Evolutionary conservation across 92 coral and sea anemone species (phyloP), one percentile per base, ranked within the genome.

Genomic region (Actinernus sp.): DNA sequence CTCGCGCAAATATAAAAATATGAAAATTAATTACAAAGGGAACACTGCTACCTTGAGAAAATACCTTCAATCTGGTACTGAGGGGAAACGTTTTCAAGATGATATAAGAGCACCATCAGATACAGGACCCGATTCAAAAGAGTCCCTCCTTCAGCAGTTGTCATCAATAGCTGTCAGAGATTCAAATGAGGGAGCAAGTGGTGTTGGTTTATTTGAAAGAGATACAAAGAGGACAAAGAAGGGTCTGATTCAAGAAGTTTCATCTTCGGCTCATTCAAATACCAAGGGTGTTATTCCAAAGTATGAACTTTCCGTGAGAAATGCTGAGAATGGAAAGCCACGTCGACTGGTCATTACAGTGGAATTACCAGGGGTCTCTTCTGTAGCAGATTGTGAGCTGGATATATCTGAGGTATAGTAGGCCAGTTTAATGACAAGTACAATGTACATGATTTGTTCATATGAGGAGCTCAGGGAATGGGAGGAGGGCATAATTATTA

Each of bases 311-410:
- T 36, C 56, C 16, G 34, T 87, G 2, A 83, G 56, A 30, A 78
- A 79, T 14, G 81, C 89, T 24, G 86, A 74, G n/a, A 70, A 55
- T 34, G 79, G 68, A 23, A 64, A 49, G 17, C 78, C 99, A 3
- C 64, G 55, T 30, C 60, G 88, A 39, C 52, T 95, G 3, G 39
- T 91, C 18, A 64, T 95, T 2, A 81, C 62, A 40, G 73, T 95
- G 25, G 73, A 84, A 45, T 81, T 95, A 54, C 97, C 99, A 55
- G 64, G 70, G 17, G 66, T 91, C 13, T 25, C 58, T 4, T 95
- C 97, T 22, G 92, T 92, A 3, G 72, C 74, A 14, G 87, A 91
- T 25, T 95, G 97, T 71, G 94, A 87, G 26, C 88, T 95, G 61
- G 97, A 95, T 32, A 90, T 75, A 4, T 91, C 97, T 32, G 91